phyloP scores from a whole-genome alignment of 2,797 vertebrate genomes.

The Anableps anableps region DNA sequence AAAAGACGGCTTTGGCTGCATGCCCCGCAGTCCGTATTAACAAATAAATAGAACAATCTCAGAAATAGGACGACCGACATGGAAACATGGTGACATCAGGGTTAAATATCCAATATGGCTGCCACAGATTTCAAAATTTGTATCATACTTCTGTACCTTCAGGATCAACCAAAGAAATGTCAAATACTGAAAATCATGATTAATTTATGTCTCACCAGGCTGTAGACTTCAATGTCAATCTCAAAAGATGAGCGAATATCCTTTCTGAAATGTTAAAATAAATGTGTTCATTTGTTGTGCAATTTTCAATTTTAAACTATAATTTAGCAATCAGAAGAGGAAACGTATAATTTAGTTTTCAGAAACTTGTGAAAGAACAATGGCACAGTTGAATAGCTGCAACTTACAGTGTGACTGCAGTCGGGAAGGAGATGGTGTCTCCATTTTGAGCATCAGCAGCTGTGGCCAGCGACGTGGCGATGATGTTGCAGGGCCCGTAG shows the following conservation, averaged over 20 bases:
- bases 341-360: not conserved
- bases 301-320: not conserved
- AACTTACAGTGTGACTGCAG: slow-evolving; percentile 81
- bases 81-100: not conserved
- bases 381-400: not conserved
- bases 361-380: not conserved
- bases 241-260: slow-evolving; percentile 82
- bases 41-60: not conserved
- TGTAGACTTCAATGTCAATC: slow-evolving; percentile 88
- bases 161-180: not conserved
- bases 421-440: slow-evolving; percentile 85
- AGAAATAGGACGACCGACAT: not conserved
- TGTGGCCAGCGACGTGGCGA: slow-evolving; percentile 83
- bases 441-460: slow-evolving; percentile 82
- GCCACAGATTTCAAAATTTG: not conserved
- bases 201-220: slow-evolving; percentile 78
- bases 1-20: not conserved
- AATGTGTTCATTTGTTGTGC: not conserved
- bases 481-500: slow-evolving; percentile 81
- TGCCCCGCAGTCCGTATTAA: not conserved
- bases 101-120: not conserved
- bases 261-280: slow-evolving; percentile 66
- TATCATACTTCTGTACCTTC: too few species aligned
- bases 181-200: too few species aligned
- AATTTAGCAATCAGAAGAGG: not conserved